Base-by-base conservation (phyloP, 2,113 vertebrate genomes). In the Aspidoscelis tigris region DNA sequence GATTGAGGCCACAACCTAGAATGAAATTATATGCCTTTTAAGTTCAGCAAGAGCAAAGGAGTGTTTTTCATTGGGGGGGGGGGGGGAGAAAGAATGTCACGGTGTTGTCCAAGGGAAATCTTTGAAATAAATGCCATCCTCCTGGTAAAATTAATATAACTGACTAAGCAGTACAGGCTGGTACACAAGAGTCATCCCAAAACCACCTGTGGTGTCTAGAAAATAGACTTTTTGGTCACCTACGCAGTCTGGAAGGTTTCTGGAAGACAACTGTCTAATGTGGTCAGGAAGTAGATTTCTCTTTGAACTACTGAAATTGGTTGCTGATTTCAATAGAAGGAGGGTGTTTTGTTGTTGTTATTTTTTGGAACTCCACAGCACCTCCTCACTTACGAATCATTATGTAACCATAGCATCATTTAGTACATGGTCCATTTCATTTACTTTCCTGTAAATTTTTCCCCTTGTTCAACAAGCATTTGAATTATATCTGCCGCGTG, bases 131-230 rank as follows among this genome's bases (percentile, higher is more conserved):
- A 43, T 79, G 79, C 74, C 65, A 86, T 77, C 78, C 39, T 86
- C 58, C 5, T 87, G 83, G 41, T 71, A 66, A 81, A 64, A 81
- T 78, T 47, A 81, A 89, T 87, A 85, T 21, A 85, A 39, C 43
- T 89, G 78, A 72, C 66, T 84, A 89, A 53, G 72, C 50, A 80
- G 7, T 80, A 47, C 80, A 85, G n/a, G n/a, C 26, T 10, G 0
- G 85, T 21, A n/a, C 7, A 89, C 70, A 88, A 86, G 76, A 75
- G 81, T 86, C 90, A 88, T 44, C 70, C 86, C 43, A 78, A 72
- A 92, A 91, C 76, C 21, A 50, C 0, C 2, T 69, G 55, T 88
- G 50, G 47, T 84, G 74, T 85, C 70, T 86, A 84, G 53, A 84
- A 78, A 3, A 66, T 3, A 84, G 90, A 87, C 82, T 73, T 80